Evolutionary conservation across 2,888 invertebrate genomes (phyloP).

Genomic region (Mactromeris polynyma): DNA sequence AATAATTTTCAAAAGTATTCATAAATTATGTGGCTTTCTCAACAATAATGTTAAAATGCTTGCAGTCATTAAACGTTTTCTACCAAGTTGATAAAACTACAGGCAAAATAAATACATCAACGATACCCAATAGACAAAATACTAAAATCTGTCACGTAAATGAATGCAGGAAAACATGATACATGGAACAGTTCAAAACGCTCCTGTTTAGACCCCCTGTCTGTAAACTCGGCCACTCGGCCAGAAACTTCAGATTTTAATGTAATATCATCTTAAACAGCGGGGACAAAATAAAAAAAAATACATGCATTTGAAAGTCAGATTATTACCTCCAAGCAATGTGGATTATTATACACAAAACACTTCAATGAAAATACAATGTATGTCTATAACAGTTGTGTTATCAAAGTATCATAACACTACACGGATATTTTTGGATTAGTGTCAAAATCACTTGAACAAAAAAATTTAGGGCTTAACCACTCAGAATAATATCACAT

Average conservation of each 20-base stretch:
- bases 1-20: neutral
- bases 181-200: no score
- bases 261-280: neutral
- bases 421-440: neutral
- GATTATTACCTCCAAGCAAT: neutral
- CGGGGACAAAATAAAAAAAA: neutral
- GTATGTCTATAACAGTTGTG: neutral
- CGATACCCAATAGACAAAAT: neutral
- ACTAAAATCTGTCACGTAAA: neutral
- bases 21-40: neutral
- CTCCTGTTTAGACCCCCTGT: no score
- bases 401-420: neutral
- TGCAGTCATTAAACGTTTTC: neutral
- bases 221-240: no score
- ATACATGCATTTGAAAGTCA: neutral
- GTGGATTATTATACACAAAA: neutral
- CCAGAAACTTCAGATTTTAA: neutral
- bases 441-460: neutral
- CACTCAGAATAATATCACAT: neutral
- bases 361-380: neutral
- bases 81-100: neutral
- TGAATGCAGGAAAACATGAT: neutral
- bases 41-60: neutral
- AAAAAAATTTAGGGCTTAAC: neutral
- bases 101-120: neutral